Conservation (phyloP, 2,888 invertebrate genomes). For the Cecidostiba fungosa region DNA sequence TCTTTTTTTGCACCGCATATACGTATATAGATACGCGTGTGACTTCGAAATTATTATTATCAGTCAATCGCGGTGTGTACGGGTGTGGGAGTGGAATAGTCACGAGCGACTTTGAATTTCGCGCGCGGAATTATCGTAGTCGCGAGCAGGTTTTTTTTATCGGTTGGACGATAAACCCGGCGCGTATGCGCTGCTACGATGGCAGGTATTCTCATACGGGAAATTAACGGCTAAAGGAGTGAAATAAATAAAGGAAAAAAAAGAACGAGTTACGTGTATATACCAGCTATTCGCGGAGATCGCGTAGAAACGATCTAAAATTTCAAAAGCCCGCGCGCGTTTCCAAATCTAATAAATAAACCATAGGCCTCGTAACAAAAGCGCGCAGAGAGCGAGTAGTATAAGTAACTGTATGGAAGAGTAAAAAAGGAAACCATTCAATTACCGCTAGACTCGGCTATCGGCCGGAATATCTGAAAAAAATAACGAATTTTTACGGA, state of each 20-base stretch:
- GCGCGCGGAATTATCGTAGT: not conserved
- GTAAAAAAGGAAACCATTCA: not conserved
- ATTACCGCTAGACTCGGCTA: not conserved
- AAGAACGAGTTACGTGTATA: no score
- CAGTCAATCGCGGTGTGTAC: not conserved
- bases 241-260: no score
- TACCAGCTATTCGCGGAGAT: no score
- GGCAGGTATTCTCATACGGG: no score
- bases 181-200: not conserved
- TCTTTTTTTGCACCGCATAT: not conserved
- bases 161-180: not conserved
- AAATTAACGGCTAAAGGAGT: no score
- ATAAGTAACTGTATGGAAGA: no score
- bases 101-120: not conserved
- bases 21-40: not conserved
- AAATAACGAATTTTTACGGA: slow-evolving; percentile 13
- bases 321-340: not conserved
- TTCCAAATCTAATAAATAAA: slow-evolving; percentile 2
- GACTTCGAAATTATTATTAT: not conserved
- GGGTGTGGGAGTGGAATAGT: no score
- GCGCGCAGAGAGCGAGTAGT: not conserved
- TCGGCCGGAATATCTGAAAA: not conserved
- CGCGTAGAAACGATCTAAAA: not conserved
- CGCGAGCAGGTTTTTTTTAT: not conserved
- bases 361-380: not conserved